Evolutionary conservation across 1,140 invertebrate species (phyloP).

Genomic region (Pantala flavescens): DNA sequence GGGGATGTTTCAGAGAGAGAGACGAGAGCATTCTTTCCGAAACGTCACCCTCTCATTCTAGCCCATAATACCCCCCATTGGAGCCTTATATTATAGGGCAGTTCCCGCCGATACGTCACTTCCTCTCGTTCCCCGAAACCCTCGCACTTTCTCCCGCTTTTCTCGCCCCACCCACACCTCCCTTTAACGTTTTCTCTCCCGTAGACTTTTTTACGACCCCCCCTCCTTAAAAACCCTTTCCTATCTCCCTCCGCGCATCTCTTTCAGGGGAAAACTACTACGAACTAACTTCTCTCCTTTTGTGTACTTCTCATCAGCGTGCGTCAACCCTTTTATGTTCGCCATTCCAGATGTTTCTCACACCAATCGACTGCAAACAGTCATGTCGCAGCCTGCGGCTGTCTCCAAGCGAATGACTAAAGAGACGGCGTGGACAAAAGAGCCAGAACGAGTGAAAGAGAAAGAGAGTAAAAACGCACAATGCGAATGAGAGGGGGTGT

Average conservation of each 20-base stretch:
- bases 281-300: constrained; percentile 9
- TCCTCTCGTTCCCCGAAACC: too few relatives aligned
- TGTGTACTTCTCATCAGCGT: constrained; percentile 5
- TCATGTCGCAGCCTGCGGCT: not conserved
- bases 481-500: not conserved
- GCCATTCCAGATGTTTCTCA: constrained; percentile 8
- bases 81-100: too few relatives aligned
- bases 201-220: not conserved
- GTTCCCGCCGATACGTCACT: too few relatives aligned
- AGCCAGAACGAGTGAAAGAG: not conserved
- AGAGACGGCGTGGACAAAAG: constrained; percentile 3
- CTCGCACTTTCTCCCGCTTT: not conserved
- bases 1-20: too few relatives aligned
- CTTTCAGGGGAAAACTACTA: not conserved
- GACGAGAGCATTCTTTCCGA: too few relatives aligned
- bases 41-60: too few relatives aligned
- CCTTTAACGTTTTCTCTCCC: not conserved
- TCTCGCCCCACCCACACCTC: not conserved
- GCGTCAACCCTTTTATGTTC: constrained; percentile 1
- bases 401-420: not conserved
- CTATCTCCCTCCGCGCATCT: not conserved
- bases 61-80: too few relatives aligned
- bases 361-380: constrained; percentile 7
- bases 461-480: not conserved
- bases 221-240: not conserved